phyloP scores from a whole-genome alignment of 2,113 vertebrate species.

The Oryzias javanicus region DNA sequence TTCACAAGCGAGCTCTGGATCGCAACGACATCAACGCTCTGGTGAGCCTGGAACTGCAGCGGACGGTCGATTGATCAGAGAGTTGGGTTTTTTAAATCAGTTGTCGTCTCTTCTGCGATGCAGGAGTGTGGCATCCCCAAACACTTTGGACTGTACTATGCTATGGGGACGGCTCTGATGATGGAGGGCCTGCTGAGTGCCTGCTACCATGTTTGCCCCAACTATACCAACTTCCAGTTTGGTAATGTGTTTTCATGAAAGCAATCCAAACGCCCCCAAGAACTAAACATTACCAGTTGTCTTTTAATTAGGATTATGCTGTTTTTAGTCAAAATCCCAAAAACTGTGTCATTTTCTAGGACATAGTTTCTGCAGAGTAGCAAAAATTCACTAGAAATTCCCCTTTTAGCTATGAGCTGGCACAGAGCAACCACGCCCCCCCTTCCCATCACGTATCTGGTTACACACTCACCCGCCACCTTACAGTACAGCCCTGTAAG shows the following conservation, averaged over 20 bases:
- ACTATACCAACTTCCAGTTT: constrained; percentile 99
- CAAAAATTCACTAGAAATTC: no score
- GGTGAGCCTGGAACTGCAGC: constrained; percentile 69
- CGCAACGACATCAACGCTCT: constrained; percentile 80
- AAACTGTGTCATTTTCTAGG: no score
- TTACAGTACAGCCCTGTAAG: no score
- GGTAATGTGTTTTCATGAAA: constrained; percentile 69
- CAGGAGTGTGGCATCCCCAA: constrained; percentile 97
- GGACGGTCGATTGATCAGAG: not conserved
- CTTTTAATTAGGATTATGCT: no score
- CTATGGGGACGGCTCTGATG: constrained; percentile 97
- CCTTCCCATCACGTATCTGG: no score
- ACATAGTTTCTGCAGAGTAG: no score
- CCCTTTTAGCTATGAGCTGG: no score
- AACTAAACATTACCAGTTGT: no score
- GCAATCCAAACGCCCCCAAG: no score
- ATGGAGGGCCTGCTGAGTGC: constrained; percentile 98
- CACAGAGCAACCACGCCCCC: no score
- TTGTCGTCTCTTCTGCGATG: not conserved
- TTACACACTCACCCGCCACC: no score
- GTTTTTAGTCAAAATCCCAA: no score
- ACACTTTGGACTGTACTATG: constrained; percentile 95
- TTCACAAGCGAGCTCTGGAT: constrained; percentile 85
- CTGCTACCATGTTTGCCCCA: constrained; percentile 97
- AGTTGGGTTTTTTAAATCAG: not conserved